Conservation (phyloP, 1,140 invertebrate species). For the Campoletis sonorensis region DNA sequence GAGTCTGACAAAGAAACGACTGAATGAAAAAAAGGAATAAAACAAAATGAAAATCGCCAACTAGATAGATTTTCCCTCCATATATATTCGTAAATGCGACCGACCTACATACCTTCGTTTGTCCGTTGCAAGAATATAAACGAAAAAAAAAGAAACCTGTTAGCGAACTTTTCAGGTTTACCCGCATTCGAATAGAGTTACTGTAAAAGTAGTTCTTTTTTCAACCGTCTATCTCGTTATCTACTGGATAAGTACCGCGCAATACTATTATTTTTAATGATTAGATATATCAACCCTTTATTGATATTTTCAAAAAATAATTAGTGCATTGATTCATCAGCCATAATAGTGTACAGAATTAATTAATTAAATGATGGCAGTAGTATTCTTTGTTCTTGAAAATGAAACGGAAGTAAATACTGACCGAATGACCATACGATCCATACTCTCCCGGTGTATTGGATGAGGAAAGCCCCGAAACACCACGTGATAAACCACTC, state of each 20-base stretch:
- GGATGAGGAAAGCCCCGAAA: constrained; percentile 47
- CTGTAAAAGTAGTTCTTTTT: not conserved
- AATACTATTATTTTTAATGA: too few species aligned
- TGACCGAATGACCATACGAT: constrained; percentile 30
- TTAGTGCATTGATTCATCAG: too few species aligned
- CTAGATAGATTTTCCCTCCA: constrained; percentile 61
- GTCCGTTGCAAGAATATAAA: constrained; percentile 10
- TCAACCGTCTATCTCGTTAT: not conserved
- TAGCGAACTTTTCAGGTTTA: not conserved
- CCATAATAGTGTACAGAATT: too few species aligned
- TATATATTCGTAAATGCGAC: constrained; percentile 46
- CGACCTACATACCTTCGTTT: constrained; percentile 52
- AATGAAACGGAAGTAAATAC: not conserved
- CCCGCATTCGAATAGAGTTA: not conserved
- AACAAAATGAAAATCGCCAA: constrained; percentile 45
- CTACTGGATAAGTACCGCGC: too few species aligned
- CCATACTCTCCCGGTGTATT: constrained; percentile 40
- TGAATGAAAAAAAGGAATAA: constrained; percentile 32
- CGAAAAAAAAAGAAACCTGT: constrained; percentile 22
- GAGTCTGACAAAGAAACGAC: not conserved
- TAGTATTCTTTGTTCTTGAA: too few species aligned
- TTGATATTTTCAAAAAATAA: too few species aligned
- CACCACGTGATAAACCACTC: constrained; percentile 61
- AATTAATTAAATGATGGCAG: too few species aligned
- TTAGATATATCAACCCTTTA: too few species aligned